Evolutionary conservation across 2,888 invertebrate species (phyloP).

Genomic region (Lasioglossum oenotherae): DNA sequence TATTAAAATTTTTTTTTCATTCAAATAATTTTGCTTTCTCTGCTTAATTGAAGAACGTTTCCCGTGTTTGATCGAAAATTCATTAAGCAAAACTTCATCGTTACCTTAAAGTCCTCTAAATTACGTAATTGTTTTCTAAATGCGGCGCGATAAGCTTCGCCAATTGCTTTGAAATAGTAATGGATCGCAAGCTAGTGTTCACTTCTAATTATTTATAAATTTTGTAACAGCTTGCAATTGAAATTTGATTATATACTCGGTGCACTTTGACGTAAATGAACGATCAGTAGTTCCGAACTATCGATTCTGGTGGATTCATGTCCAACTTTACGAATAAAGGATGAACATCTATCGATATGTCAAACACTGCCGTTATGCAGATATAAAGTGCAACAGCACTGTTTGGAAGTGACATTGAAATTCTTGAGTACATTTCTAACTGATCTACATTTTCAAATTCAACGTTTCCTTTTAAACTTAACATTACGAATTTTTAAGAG

Average conservation of each 20-base stretch:
- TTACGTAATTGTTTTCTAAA: conserved; percentile 18
- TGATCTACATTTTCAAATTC: background rate
- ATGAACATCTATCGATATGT: conserved; percentile 9
- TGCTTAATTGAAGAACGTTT: background rate
- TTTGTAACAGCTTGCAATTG: conserved; percentile 36
- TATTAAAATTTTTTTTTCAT: no score
- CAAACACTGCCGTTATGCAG: conserved; percentile 10
- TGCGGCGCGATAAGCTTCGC: background rate
- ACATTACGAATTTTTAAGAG: background rate
- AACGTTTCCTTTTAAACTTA: background rate
- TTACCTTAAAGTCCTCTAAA: no score
- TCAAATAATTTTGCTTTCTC: background rate
- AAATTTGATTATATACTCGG: conserved; percentile 40
- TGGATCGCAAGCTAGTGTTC: background rate
- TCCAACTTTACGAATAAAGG: conserved; percentile 24
- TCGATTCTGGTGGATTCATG: conserved; percentile 37
- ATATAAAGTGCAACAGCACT: conserved; percentile 5
- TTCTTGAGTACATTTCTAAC: background rate
- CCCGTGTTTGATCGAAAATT: background rate
- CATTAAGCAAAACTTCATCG: background rate
- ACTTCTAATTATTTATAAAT: conserved; percentile 45
- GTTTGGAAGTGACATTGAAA: background rate
- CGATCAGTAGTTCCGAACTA: conserved; percentile 47
- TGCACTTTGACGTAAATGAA: conserved; percentile 39
- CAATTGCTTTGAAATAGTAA: conserved; percentile 16